Conservation (phyloP, 2,888 invertebrate genomes). For the Ormyrus nitidulus region DNA sequence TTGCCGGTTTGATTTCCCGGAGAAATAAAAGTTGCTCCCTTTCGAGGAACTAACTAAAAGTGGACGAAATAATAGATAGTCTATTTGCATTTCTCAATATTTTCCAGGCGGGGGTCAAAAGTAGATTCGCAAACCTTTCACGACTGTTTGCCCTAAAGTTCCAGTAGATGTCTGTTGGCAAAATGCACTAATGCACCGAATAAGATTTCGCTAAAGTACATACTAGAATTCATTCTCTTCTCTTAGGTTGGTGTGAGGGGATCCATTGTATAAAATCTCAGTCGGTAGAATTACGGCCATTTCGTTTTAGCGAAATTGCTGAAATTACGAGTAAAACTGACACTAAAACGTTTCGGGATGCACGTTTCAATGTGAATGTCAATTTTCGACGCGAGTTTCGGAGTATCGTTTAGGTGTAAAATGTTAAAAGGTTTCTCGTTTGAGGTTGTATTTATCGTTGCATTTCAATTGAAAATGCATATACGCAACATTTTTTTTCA, state of each 20-base stretch:
- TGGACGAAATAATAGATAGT: too few relatives aligned
- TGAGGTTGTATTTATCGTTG: background rate
- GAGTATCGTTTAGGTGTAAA: conserved; percentile 16
- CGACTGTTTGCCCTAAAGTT: too few relatives aligned
- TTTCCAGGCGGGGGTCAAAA: too few relatives aligned
- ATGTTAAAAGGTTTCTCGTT: conserved; percentile 11
- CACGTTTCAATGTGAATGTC: conserved; percentile 19
- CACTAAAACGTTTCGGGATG: conserved; percentile 21
- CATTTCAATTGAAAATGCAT: background rate
- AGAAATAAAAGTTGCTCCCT: too few relatives aligned
- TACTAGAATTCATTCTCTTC: background rate
- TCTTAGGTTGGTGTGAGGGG: background rate
- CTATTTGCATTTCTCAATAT: too few relatives aligned
- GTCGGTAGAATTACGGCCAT: conserved; percentile 1
- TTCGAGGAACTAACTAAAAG: too few relatives aligned
- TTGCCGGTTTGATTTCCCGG: too few relatives aligned
- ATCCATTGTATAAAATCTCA: conserved; percentile 3
- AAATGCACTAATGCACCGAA: background rate
- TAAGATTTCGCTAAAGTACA: background rate
- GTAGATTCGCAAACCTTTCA: too few relatives aligned
- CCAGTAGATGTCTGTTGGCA: too few relatives aligned
- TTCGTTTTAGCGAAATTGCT: conserved; percentile 17
- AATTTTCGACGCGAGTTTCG: background rate
- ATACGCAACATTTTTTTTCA: too few relatives aligned
- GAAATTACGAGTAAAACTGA: conserved; percentile 24